phyloP scores from a whole-genome alignment of 2,888 invertebrate genomes.

The Polyploca ridens region DNA sequence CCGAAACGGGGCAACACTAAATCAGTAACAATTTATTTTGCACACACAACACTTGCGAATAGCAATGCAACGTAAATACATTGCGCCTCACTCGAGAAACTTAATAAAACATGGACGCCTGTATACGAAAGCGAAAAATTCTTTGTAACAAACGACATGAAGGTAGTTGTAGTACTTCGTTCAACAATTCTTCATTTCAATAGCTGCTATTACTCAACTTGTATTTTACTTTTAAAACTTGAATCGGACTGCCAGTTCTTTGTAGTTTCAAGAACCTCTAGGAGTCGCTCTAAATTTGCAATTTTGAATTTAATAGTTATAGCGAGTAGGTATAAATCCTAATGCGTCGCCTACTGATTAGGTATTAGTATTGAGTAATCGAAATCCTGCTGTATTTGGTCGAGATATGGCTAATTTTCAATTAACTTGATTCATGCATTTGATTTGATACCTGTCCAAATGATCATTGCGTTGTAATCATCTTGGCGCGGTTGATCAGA shows the following conservation, averaged over 20 bases:
- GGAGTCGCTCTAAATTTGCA: neutral
- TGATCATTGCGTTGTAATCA: neutral
- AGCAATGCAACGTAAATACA: slow-evolving; percentile 9
- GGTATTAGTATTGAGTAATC: too few relatives aligned
- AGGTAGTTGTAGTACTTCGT: neutral
- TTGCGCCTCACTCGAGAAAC: slow-evolving; percentile 10
- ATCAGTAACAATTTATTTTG: too few relatives aligned
- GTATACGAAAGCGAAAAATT: slow-evolving; percentile 9
- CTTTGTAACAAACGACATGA: slow-evolving; percentile 17
- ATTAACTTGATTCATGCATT: too few relatives aligned
- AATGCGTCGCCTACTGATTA: too few relatives aligned
- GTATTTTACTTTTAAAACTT: neutral
- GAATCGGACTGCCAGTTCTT: neutral
- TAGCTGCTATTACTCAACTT: slow-evolving; percentile 2
- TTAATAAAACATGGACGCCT: slow-evolving; percentile 13
- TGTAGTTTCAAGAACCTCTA: neutral
- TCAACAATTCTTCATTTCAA: slow-evolving; percentile 14
- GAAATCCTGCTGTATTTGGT: too few relatives aligned
- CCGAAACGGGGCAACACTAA: too few relatives aligned
- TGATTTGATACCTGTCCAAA: neutral
- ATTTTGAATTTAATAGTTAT: neutral
- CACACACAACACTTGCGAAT: neutral
- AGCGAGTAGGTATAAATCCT: neutral
- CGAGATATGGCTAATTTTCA: neutral
- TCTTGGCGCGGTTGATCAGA: too few relatives aligned